Percentiles rank a stretch among this genome's conserved stretches.
phyloP scores from a whole-genome alignment of 2,797 vertebrate genomes.

The Phalanger gymnotis region DNA sequence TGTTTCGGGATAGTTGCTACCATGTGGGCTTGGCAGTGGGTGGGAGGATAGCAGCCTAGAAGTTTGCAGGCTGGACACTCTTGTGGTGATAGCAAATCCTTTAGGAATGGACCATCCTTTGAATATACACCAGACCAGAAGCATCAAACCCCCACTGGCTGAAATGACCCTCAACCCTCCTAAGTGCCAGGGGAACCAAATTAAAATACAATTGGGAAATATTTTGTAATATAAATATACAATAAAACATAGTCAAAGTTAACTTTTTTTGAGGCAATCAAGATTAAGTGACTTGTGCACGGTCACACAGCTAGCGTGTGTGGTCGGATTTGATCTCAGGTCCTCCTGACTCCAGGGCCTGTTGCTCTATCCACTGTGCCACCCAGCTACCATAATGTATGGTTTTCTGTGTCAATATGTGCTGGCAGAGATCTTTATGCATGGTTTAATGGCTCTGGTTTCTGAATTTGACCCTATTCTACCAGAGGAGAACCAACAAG shows the following conservation, averaged over 20 bases:
- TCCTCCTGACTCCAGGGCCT: too few relatives aligned
- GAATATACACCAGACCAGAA: background rate
- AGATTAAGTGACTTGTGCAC: background rate
- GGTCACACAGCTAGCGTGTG: background rate
- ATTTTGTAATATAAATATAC: background rate
- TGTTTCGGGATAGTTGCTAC: background rate
- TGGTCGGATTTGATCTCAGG: background rate
- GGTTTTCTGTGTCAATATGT: background rate
- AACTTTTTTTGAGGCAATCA: background rate
- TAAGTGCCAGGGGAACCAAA: background rate
- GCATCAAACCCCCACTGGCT: background rate
- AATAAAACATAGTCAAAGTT: background rate
- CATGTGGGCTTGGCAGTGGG: background rate
- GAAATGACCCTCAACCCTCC: background rate
- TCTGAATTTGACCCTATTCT: background rate
- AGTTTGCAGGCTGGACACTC: background rate
- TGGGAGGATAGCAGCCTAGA: background rate
- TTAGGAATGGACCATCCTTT: background rate
- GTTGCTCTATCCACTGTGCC: background rate
- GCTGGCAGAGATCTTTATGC: background rate
- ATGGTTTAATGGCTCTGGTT: background rate
- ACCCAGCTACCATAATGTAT: background rate
- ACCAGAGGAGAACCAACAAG: background rate
- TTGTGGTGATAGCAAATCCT: background rate
- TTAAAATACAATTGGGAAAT: background rate